Conservation (phyloP, 1,140 invertebrate genomes). For the Neelides sp. region DNA sequence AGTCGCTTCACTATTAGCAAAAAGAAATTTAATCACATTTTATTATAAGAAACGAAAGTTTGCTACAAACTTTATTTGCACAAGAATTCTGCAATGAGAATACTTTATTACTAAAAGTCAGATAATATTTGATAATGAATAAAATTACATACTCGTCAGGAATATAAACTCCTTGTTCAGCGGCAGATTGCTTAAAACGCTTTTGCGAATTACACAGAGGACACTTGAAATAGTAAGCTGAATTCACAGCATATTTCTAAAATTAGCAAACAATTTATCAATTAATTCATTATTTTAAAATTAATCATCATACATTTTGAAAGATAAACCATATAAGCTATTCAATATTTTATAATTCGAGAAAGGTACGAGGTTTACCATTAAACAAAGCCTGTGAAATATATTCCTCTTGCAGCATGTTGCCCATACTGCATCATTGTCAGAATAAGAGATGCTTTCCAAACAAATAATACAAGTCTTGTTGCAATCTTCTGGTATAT, state of each 20-base stretch:
- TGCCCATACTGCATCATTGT: slow-evolving; percentile 35
- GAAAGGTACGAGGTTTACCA: slow-evolving; percentile 29
- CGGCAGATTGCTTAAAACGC: slow-evolving; percentile 44
- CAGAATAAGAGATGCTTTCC: slow-evolving; percentile 31
- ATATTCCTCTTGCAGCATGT: slow-evolving; percentile 42
- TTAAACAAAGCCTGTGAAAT: slow-evolving; percentile 42
- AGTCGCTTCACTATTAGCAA: slow-evolving; percentile 45
- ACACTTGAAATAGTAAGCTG: slow-evolving; percentile 54
- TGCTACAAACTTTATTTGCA: not conserved
- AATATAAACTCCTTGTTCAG: slow-evolving; percentile 47
- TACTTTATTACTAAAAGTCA: slow-evolving; percentile 7
- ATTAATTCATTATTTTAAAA: not conserved
- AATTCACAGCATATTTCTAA: slow-evolving; percentile 39
- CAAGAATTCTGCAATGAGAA: not conserved
- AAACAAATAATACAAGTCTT: slow-evolving; percentile 38
- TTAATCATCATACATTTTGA: not conserved
- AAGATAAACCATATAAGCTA: not conserved
- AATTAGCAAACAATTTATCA: slow-evolving; percentile 19
- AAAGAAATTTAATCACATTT: slow-evolving; percentile 2
- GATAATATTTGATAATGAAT: slow-evolving; percentile 7
- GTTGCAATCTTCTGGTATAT: not conserved
- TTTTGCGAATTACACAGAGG: slow-evolving; percentile 52
- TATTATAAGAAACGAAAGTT: not conserved
- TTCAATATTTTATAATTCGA: slow-evolving; percentile 1
- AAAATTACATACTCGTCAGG: slow-evolving; percentile 40